Base-by-base conservation (phyloP, 2,113 vertebrate genomes). In the Eulacestoma nigropectus region DNA sequence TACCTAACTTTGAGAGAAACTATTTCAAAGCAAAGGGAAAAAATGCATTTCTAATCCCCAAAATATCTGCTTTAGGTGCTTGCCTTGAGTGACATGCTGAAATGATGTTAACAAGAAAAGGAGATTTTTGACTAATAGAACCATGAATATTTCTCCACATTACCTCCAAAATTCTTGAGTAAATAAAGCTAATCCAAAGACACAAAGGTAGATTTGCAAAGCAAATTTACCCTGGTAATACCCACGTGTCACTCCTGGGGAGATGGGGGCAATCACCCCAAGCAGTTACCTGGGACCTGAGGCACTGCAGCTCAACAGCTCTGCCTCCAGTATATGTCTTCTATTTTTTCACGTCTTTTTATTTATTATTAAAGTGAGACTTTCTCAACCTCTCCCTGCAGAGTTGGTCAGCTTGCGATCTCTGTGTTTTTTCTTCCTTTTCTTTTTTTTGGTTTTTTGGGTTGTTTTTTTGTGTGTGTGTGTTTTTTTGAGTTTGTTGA, bases 141-240 rank as follows among this genome's bases (percentile, higher is more conserved):
- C 39, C 29, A 68, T 73, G 74, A 94, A 82, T 95, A 89, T 95
- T 93, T 67, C 27, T 86, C 41, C n/a, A 33, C 46, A 59, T 87
- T 82, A 52, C 46, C 32, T 91, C 65, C 50, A 79, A 68, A 91
- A 93, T 83, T 90, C 84, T 69, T 68, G 62, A 87, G 59, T 92
- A 95, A 93, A 94, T 65, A 93, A 75, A 87, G 81, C 37, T 95
- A 93, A 94, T 79, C 78, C 73, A 65, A 59, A 85, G 63, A 49
- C 39, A 82, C 41, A 74, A 85, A 79, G 35, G 67, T 46, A 87
- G 59, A 87, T 87, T 84, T 72, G 46, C 70, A 92, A 90, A 95
- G 90, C 79, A 95, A 92, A 94, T 92, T 94, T 90, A 77, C 72
- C 21, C 59, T 16, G 0, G n/a, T 53, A 79, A 78, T 39, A 41